Conservation (phyloP, 2,797 vertebrate genomes). For the Platalea minor region DNA sequence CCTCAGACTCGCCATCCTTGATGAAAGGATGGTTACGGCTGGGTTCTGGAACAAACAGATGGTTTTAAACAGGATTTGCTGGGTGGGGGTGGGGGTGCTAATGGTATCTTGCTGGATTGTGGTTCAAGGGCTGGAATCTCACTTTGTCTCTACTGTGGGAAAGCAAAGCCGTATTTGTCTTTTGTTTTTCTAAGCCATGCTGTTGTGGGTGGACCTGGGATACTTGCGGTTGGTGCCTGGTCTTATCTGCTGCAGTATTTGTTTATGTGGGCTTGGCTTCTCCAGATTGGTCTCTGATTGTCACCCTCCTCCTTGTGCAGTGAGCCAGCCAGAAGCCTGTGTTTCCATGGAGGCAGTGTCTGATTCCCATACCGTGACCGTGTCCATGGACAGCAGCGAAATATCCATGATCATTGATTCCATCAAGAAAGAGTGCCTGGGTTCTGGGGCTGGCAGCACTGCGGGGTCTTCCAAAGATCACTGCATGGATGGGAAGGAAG, state of each 20-base stretch:
- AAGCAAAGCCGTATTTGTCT: not conserved
- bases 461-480: conserved; percentile 75
- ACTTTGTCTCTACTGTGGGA: conserved; percentile 12
- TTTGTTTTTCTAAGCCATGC: not conserved
- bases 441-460: conserved; percentile 78
- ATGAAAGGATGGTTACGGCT: not conserved
- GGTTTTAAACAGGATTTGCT: not conserved
- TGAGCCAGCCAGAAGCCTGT: conserved; percentile 77
- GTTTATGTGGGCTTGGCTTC: not conserved
- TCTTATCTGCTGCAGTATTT: conserved; percentile 7
- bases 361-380: conserved; percentile 80
- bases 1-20: not conserved
- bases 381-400: conserved; percentile 83
- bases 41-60: not conserved
- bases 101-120: not conserved
- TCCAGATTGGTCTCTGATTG: conserved; percentile 51
- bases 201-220: not conserved
- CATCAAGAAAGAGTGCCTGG: conserved; percentile 80
- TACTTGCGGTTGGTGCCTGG: conserved; percentile 6
- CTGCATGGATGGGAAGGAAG: conserved; percentile 82
- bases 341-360: conserved; percentile 77
- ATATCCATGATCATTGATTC: conserved; percentile 85
- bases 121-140: conserved; percentile 23
- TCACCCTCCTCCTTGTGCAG: conserved; percentile 63
- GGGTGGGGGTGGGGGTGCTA: not conserved